phyloP scores from a whole-genome alignment of 2,888 invertebrate genomes.

The Drosophila algonquin region DNA sequence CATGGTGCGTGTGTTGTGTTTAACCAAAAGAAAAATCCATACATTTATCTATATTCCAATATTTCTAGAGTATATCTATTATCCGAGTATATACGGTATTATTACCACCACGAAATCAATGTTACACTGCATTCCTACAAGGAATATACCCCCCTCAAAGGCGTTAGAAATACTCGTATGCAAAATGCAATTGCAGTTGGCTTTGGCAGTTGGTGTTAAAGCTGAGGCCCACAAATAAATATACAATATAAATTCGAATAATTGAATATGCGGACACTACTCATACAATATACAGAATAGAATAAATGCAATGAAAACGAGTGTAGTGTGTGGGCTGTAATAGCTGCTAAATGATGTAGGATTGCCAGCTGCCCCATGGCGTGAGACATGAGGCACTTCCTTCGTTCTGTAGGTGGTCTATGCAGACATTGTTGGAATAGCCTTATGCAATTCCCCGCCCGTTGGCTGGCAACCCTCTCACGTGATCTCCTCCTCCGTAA shows the following conservation, averaged over 20 bases:
- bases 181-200: slow-evolving; percentile 47
- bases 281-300: slow-evolving; percentile 7
- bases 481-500: slow-evolving; percentile 19
- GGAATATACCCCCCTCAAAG: neutral
- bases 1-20: too few relatives aligned
- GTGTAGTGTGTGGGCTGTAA: slow-evolving; percentile 52
- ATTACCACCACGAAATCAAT: too few relatives aligned
- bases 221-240: slow-evolving; percentile 20
- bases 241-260: slow-evolving; percentile 4
- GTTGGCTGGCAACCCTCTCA: slow-evolving; percentile 13
- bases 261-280: too few relatives aligned
- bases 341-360: slow-evolving; percentile 61
- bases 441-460: slow-evolving; percentile 26
- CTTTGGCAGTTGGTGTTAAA: slow-evolving; percentile 49
- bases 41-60: too few relatives aligned
- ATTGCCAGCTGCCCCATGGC: slow-evolving; percentile 24
- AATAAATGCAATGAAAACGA: slow-evolving; percentile 17
- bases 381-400: slow-evolving; percentile 25
- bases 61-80: too few relatives aligned
- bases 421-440: too few relatives aligned
- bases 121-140: neutral
- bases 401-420: slow-evolving; percentile 4
- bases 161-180: slow-evolving; percentile 1
- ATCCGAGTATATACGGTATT: too few relatives aligned
- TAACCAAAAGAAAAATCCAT: too few relatives aligned